Conservation (phyloP, 23 tunicate species). For the Diplosoma virens region DNA sequence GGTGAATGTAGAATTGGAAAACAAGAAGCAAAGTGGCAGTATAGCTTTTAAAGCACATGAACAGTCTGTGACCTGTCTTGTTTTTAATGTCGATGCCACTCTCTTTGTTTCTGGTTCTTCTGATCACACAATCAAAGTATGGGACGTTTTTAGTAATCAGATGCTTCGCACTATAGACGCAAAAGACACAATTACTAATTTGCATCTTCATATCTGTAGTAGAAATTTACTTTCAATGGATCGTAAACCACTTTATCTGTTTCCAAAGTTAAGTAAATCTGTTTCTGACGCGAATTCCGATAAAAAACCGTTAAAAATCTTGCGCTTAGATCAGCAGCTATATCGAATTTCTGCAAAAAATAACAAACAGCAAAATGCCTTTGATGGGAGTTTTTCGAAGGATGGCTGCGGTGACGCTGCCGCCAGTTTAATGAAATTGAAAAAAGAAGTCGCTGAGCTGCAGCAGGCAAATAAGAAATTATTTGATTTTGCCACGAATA, state of each 20-base stretch:
- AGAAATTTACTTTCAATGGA: not conserved
- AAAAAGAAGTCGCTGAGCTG: conserved; percentile 12
- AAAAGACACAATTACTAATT: conserved; percentile 22
- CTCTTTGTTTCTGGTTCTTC: conserved; percentile 47
- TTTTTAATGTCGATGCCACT: conserved; percentile 46
- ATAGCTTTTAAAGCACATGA: conserved; percentile 34
- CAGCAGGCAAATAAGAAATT: conserved; percentile 26
- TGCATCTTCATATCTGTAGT: conserved; percentile 12
- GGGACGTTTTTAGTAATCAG: conserved; percentile 73
- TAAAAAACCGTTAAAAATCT: not conserved
- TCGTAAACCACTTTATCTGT: conserved; percentile 26
- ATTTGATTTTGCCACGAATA: conserved; percentile 30
- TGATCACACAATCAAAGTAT: conserved; percentile 35
- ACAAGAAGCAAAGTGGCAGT: not conserved
- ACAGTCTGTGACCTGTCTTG: conserved; percentile 27
- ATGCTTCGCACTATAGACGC: conserved; percentile 28
- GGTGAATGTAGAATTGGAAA: not conserved
- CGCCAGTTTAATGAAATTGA: not conserved
- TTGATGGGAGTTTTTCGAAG: not conserved
- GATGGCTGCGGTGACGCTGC: not conserved
- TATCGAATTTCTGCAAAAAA: not conserved
- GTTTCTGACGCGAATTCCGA: not conserved
- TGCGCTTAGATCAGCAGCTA: not conserved
- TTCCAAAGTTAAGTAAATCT: conserved; percentile 32
- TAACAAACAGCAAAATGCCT: not conserved